phyloP scores from a whole-genome alignment of 2,113 vertebrate species.

The Nibea albiflora region DNA sequence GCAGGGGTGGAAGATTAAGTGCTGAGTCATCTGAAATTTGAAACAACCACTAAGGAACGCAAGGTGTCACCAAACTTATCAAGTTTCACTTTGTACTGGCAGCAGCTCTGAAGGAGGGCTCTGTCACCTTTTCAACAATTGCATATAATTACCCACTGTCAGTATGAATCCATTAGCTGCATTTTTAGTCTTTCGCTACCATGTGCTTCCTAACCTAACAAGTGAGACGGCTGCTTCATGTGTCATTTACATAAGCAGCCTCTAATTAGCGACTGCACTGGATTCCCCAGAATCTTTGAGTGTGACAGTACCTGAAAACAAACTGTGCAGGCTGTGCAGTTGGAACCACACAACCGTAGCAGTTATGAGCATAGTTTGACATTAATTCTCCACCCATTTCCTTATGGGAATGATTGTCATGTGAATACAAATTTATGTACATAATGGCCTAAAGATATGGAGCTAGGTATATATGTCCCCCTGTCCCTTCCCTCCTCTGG shows the following conservation, averaged over 20 bases:
- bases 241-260: neutral
- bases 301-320: neutral
- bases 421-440: no score
- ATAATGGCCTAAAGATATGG: no score
- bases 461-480: no score
- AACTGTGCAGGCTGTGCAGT: neutral
- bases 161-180: neutral
- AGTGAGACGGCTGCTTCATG: neutral
- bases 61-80: neutral
- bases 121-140: neutral
- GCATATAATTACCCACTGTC: neutral
- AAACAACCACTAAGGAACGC: neutral
- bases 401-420: no score
- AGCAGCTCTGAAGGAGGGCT: neutral
- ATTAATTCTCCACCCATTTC: no score
- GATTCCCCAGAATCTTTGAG: neutral
- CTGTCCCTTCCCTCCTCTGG: no score
- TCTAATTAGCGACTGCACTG: neutral
- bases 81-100: neutral
- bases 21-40: slow-evolving; percentile 1
- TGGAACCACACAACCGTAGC: neutral
- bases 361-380: no score
- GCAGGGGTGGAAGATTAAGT: neutral
- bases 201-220: neutral
- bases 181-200: neutral